Evolutionary conservation across 2,888 invertebrate species (phyloP), one percentile per base, ranked within the genome.

Genomic region (Priocnemis perturbator): DNA sequence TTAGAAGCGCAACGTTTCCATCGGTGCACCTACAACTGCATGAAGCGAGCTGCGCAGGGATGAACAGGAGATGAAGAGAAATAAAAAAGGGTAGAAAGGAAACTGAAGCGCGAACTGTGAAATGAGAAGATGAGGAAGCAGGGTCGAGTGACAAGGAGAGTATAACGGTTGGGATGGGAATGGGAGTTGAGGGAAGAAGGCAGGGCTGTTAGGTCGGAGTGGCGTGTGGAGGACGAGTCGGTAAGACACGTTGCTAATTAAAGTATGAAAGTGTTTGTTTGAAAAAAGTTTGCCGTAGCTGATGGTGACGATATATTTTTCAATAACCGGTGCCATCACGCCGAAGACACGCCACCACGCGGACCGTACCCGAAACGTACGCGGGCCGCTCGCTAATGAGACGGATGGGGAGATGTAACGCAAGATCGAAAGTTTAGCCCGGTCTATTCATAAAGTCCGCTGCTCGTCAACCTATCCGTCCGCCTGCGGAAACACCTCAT

Each of bases 401-500:
- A 71, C 48, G 53, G 67, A 64, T 58, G 55, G 48, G 60, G 45
- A 1, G 57, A 15, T 14, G 19, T 20, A 21, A 45, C 26, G 37
- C 21, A 56, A 72, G 71, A 71, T 72, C 64, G 67, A 62, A 73
- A 78, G 69, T 72, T 60, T 73, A 63, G 64, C 70, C 71, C 59
- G 59, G 60, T 59, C 64, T 72, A 78, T 77, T 80, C 78, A 71
- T 78, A 47, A 45, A 56, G 26, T 21, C 63, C 20, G n/a, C 17
- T 45, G 56, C 69, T 75, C 71, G 69, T 72, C 75, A 70, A 77
- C 61, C 58, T 66, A 78, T 79, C 71, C 76, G 78, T 78, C 78
- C 74, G 66, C 71, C 65, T 69, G 71, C 73, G 67, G 79, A 79
- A 79, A 79, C 82, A 83, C 78, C 81, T 82, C 84, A 82, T 85